These are phyloP conservation scores for Lottia scabra DNA, from an alignment of 2,888 invertebrate genomes.

Conservation along the genomic window DNA sequence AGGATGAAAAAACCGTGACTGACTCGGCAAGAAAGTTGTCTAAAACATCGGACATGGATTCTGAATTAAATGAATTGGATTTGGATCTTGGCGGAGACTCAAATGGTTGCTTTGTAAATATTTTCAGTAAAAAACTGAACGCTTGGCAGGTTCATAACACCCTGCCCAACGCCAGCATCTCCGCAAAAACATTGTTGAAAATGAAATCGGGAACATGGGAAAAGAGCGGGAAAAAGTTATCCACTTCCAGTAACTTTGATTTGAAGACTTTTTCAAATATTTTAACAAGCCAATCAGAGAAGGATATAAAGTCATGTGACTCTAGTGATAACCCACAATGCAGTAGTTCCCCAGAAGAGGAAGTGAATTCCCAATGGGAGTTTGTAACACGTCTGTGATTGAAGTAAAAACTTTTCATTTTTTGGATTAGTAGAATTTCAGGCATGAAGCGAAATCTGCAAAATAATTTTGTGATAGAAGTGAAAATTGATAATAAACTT, in stretches of 20 bases:
- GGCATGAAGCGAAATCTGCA: no score
- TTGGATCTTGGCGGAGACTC: constrained; percentile 11
- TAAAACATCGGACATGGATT: not conserved
- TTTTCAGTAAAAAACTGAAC: constrained; percentile 41
- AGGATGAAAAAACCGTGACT: not conserved
- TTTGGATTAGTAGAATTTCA: no score
- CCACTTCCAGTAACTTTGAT: not conserved
- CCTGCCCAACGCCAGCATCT: not conserved
- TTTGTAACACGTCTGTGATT: not conserved
- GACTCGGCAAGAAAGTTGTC: not conserved
- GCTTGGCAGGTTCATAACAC: constrained; percentile 28
- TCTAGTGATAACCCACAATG: not conserved
- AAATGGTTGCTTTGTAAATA: constrained; percentile 51
- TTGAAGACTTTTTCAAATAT: not conserved
- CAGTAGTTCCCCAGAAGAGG: not conserved
- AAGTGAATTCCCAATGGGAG: not conserved
- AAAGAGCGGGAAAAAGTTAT: constrained; percentile 23
- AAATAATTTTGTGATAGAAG: no score
- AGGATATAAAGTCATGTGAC: not conserved
- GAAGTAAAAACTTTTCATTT: no score
- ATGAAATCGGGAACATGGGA: constrained; percentile 35
- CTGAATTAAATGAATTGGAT: not conserved
- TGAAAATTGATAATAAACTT: no score
- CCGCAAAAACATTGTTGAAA: not conserved
- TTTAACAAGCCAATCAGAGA: not conserved